Evolutionary conservation across 2,888 invertebrate genomes (phyloP).

Genomic region (Ormyrus pomaceus): DNA sequence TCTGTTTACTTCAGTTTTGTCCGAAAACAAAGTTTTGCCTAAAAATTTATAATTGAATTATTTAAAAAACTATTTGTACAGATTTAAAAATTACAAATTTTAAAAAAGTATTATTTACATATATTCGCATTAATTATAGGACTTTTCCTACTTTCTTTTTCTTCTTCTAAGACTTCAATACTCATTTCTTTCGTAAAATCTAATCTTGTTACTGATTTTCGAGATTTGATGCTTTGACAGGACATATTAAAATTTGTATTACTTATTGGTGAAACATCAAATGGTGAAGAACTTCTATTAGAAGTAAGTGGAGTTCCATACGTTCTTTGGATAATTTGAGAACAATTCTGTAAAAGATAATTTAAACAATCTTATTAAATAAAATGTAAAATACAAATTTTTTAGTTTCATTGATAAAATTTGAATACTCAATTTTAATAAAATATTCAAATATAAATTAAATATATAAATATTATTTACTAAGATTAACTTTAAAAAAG

Average conservation of each 20-base stretch:
- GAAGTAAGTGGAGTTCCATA: slow-evolving; percentile 64
- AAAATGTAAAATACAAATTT: background rate
- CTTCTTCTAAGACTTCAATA: slow-evolving; percentile 61
- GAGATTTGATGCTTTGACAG: slow-evolving; percentile 64
- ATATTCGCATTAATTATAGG: slow-evolving; percentile 14
- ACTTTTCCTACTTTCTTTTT: slow-evolving; percentile 22
- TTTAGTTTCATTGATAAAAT: slow-evolving; percentile 2
- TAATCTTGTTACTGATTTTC: slow-evolving; percentile 63
- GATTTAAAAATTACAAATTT: background rate
- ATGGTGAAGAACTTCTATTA: slow-evolving; percentile 64
- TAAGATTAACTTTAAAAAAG: background rate
- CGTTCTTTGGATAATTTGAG: slow-evolving; percentile 59
- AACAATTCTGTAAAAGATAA: slow-evolving; percentile 53
- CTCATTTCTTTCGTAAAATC: slow-evolving; percentile 70
- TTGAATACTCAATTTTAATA: background rate
- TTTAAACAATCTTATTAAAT: slow-evolving; percentile 2
- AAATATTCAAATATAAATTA: no score
- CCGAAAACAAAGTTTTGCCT: slow-evolving; percentile 52
- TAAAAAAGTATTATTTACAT: slow-evolving; percentile 31
- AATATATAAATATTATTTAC: no score
- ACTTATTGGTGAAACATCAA: slow-evolving; percentile 69
- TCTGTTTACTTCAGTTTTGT: slow-evolving; percentile 25
- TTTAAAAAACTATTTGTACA: background rate
- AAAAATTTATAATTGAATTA: slow-evolving; percentile 21
- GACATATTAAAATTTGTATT: slow-evolving; percentile 62